A percentile compares a stretch with the other conserved stretches of the same genome.
phyloP scores from a whole-genome alignment of 35 echinoderm and acorn worm genomes.

The Chiridota heheva region DNA sequence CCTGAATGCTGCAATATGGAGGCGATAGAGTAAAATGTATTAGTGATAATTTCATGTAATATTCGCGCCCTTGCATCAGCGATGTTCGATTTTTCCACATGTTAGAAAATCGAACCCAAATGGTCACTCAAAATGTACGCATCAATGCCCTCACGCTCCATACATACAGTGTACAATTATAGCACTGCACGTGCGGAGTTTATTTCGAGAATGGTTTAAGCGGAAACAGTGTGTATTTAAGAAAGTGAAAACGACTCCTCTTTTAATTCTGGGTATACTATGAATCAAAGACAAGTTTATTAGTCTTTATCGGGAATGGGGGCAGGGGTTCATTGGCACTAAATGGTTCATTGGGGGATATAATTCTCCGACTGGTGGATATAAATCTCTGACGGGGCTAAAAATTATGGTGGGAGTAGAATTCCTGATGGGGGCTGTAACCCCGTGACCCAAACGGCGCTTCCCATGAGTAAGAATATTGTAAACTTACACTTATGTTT shows the following conservation, averaged over 20 bases:
- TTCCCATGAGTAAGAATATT: not conserved
- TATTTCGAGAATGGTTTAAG: no score
- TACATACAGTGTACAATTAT: not conserved
- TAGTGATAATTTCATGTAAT: not conserved
- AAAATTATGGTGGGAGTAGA: not conserved
- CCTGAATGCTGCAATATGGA: not conserved
- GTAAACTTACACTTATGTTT: conserved; percentile 52
- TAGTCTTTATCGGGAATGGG: no score
- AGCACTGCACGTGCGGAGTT: no score
- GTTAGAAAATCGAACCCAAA: not conserved
- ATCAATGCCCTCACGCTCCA: not conserved
- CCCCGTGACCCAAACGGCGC: not conserved
- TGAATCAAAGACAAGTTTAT: no score
- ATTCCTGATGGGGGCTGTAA: not conserved
- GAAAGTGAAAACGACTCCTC: no score
- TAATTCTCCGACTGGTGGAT: not conserved
- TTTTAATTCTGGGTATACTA: no score
- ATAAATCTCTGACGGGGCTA: not conserved
- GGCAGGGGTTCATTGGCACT: not conserved
- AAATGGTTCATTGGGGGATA: not conserved
- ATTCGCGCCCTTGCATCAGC: no score
- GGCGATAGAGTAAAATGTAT: not conserved
- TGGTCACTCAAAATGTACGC: not conserved
- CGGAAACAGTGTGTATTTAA: no score
- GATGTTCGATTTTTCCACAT: no score